These are phyloP conservation scores for Platycercus adscitus DNA, from an alignment of 2,113 vertebrate genomes.

Conservation along the genomic window DNA sequence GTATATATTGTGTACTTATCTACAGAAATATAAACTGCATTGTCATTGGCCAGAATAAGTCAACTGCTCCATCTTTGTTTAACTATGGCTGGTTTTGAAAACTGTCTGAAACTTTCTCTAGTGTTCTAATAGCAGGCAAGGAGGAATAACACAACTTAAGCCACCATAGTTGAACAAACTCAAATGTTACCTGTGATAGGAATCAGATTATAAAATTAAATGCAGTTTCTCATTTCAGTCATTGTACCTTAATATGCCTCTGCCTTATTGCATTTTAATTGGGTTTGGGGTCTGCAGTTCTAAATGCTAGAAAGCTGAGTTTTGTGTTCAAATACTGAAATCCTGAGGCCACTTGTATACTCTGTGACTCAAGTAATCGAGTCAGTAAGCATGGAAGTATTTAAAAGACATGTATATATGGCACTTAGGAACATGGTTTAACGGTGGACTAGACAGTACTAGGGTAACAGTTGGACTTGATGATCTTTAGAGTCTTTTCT, in stretches of 20 bases:
- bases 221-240: neutral
- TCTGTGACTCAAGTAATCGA: neutral
- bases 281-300: neutral
- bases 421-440: neutral
- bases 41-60: neutral
- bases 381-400: neutral
- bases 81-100: neutral
- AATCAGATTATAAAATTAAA: neutral
- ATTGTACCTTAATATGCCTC: neutral
- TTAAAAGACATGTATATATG: neutral
- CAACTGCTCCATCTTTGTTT: neutral
- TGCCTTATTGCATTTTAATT: neutral
- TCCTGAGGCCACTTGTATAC: neutral
- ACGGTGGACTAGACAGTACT: neutral
- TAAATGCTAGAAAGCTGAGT: neutral
- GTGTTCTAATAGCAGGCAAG: neutral
- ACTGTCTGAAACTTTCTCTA: neutral
- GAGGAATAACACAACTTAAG: neutral
- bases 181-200: neutral
- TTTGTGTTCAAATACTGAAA: neutral
- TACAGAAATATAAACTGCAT: neutral
- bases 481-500: neutral
- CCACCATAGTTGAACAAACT: neutral
- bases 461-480: neutral
- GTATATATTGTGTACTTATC: neutral